A percentile compares a stretch with the other conserved stretches of the same genome.
These are phyloP conservation scores for Diorhabda carinulata DNA, from an alignment of 1,140 invertebrate genomes.

Conservation along the genomic window DNA sequence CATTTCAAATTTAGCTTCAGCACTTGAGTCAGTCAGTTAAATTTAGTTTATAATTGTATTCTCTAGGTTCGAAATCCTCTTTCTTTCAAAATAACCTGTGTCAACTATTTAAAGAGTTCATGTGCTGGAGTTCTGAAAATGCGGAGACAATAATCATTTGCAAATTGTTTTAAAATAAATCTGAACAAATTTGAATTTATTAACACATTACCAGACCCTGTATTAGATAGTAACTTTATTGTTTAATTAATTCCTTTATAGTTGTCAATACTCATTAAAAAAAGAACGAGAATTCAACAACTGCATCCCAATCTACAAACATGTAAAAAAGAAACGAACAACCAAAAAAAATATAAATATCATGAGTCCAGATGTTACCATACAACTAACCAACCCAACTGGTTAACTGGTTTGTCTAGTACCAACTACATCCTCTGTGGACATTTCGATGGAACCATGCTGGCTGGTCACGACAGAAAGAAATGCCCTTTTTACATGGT, in stretches of 20 bases:
- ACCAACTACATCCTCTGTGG: constrained; percentile 6
- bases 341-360: not conserved
- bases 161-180: no score
- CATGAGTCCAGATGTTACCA: not conserved
- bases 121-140: no score
- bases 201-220: no score
- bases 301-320: not conserved
- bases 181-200: no score
- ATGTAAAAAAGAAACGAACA: not conserved
- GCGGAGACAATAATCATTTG: no score
- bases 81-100: no score
- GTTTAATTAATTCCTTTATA: not conserved
- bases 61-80: no score
- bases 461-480: constrained; percentile 19
- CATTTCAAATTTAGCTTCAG: no score
- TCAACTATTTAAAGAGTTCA: no score
- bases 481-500: constrained; percentile 14
- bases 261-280: not conserved
- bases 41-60: no score
- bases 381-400: not conserved
- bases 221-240: no score
- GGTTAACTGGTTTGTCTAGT: constrained; percentile 9
- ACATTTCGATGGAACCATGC: constrained; percentile 19
- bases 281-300: not conserved
- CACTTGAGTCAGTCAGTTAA: no score